Evolutionary conservation across 2,113 vertebrate species (phyloP).

Genomic region (Propithecus coquereli): DNA sequence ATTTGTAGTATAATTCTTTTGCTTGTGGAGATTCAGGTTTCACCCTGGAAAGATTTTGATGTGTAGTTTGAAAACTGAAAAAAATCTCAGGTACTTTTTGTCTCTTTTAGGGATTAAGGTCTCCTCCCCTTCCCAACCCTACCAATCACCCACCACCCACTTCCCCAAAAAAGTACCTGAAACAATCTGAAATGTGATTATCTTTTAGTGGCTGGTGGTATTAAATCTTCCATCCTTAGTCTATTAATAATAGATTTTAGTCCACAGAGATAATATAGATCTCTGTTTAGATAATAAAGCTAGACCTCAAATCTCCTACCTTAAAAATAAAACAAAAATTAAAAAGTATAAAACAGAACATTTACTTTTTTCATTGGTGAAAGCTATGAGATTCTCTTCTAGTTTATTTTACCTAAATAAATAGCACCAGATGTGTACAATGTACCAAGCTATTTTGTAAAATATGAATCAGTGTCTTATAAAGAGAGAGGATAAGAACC

Average conservation of each 20-base stretch:
- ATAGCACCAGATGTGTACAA: background rate
- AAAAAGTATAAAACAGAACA: background rate
- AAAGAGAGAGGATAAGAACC: background rate
- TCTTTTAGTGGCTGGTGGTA: background rate
- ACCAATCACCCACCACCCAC: background rate
- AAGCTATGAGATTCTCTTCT: background rate
- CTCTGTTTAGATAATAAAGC: background rate
- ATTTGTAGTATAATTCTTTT: slow-evolving; percentile 52
- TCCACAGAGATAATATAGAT: background rate
- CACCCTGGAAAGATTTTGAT: slow-evolving; percentile 81
- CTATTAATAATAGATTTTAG: slow-evolving; percentile 18
- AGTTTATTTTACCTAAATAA: slow-evolving; percentile 18
- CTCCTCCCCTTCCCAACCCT: background rate
- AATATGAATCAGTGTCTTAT: slow-evolving; percentile 9
- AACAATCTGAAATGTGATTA: background rate
- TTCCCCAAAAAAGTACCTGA: background rate
- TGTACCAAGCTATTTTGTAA: slow-evolving; percentile 19
- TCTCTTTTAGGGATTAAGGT: background rate
- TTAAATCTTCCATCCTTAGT: background rate
- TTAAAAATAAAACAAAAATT: slow-evolving; percentile 26
- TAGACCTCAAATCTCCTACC: background rate
- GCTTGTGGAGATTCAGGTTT: slow-evolving; percentile 79
- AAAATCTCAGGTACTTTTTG: background rate
- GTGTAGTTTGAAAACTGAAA: slow-evolving; percentile 63
- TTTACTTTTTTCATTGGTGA: background rate